Evolutionary conservation across 2,888 invertebrate species (phyloP), one percentile per base, ranked within the genome.

Genomic region (Nysson spinosus): DNA sequence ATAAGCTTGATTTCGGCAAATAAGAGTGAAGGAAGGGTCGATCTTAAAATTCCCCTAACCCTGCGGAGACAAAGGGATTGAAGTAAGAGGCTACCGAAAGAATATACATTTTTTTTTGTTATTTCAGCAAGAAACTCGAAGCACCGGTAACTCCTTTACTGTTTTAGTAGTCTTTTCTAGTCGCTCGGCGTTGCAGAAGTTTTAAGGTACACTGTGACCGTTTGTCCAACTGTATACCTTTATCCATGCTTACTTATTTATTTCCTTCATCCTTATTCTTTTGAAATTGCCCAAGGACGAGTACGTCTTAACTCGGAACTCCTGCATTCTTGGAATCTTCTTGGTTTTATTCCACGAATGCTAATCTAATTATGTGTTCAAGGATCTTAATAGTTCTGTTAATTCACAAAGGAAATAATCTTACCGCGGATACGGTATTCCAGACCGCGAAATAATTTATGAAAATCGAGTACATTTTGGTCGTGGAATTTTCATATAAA

Each of bases 11-110:
- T 22, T 24, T 22, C 43, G 11, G 49, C 9, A 50, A 56, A 55
- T 55, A 35, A 55, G 56, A 20, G 47, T 43, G 43, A 14, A 50
- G 42, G n/a, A 55, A 28, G 30, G 43, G 19, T 30, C 42, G 49
- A 62, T 62, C 49, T 62, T 37, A 37, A 44, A 32, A 7, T 3
- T 7, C 14, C 34, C 20, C 37, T 4, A 28, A 9, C 22, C 26
- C 35, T 37, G 28, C 43, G 28, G 35, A 26, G 37, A 37, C 35
- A 37, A 49, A 49, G 24, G 35, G 35, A 22, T n/a, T 7, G 22
- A 30, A 17, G 14, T 14, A 4, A n/a, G 22, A 7, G 19, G 19
- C 9, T 2, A 20, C 39, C 22, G 12, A 19, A 40, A 42, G 40
- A 35, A 60, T 47, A 28, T 34, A 40, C 24, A 26, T 28, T 9